Evolutionary conservation across 2,797 vertebrate genomes (phyloP), one percentile per base, ranked within the genome.

Genomic region (Apodemus agrarius): DNA sequence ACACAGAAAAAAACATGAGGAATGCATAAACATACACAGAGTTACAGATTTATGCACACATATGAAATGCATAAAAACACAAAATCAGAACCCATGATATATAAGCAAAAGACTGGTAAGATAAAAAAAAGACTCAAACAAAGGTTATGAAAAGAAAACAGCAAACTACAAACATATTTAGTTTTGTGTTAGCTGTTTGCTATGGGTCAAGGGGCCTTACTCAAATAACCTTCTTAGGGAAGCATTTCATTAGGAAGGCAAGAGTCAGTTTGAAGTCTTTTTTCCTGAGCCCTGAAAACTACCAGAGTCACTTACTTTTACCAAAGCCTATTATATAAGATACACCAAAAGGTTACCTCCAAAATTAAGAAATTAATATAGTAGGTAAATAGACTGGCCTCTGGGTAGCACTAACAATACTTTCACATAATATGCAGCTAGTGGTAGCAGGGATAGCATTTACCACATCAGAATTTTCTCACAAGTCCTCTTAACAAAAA

Each of bases 201-300:
- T 63, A 29, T 2, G 43, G 57, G 6, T 1, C 40, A 61, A 10
- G 21, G 24, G 37, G 16, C 1, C 29, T 49, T 2, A 2, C 22
- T 72, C 46, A 52, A 7, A 24, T 74, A 26, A 1, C 5, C 0
- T 31, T 43, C 17, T 40, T n/a, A 61, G 13, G 6, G 11, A 79
- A 61, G 8, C 24, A 74, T 61, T 34, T 19, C 22, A 49, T 49
- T 4, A 26, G 3, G 26, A 92, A 79, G 29, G 34, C 69, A 74
- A 3, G 10, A 17, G 7, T 46, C 9, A 59, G 13, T 1, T 0
- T 7, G 3, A 21, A 52, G 11, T 4, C 13, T 7, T 57, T 9
- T 26, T 63, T 17, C 16, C 1, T 22, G 31, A 13, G 29, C n/a
- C 34, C n/a, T 72, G 12, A 14, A 57, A 37, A 16, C 24, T 91